Base-by-base conservation (phyloP, 2,888 invertebrate genomes). In the Agapostemon virescens region DNA sequence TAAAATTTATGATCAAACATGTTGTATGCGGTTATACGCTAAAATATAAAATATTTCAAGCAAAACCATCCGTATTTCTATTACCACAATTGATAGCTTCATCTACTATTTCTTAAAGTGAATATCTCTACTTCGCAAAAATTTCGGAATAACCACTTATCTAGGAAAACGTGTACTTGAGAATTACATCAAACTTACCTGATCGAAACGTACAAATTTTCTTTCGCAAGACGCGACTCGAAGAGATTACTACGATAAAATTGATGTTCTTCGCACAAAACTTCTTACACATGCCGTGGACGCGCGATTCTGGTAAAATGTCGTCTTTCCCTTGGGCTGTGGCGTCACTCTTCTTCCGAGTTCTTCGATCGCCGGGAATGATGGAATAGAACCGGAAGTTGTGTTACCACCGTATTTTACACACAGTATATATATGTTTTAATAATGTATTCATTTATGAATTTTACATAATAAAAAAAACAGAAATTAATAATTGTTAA, bases 291-390 rank as follows among this genome's bases (percentile, higher is more conserved):
- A 69, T 77, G 78, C 79, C 75, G 77, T 69, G 69, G 85, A 82
- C 76, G 73, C 77, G 76, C 82, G 69, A 77, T 64, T 69, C 74
- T 80, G 72, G 45, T 81, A 85, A 85, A 85, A 85, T 85, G 85
- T 85, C 85, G 82, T 83, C 85, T 73, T 77, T 63, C 40, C 71
- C 38, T 55, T 69, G 78, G 71, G 77, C 78, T 73, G 82, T 81
- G 84, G 85, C 85, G 85, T 85, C 85, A 78, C 85, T 81, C 81
- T 78, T 79, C 82, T 82, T 74, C 80, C 67, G 63, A 82, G 45
- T 68, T 77, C 80, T 76, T 75, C 74, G 69, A 80, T 72, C 73
- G 58, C 45, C 13, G 42, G 84, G 82, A 84, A 85, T 72, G 40
- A 52, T 69, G 78, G 80, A 85, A 85, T 66, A 64, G 84, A 82